These are phyloP conservation scores for Pontoporia blainvillei DNA, from an alignment of 2,113 vertebrate species.

Conservation along the genomic window DNA sequence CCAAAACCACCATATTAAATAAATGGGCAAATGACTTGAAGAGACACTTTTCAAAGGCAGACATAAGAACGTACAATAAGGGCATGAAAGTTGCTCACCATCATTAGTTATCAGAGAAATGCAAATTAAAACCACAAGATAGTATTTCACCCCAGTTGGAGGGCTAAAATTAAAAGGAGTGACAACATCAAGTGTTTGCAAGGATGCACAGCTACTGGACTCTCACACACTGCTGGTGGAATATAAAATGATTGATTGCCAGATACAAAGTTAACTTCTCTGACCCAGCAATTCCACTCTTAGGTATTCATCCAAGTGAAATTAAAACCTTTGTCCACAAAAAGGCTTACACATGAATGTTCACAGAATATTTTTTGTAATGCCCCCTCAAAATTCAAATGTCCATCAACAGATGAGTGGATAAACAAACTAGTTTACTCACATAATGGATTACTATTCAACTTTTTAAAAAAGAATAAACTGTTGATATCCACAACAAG, in stretches of 20 bases:
- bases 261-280: constrained; percentile 13
- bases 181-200: neutral
- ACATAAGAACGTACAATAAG: neutral
- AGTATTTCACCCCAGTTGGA: neutral
- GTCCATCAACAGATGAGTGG: neutral
- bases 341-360: neutral
- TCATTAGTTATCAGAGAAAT: neutral
- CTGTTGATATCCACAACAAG: neutral
- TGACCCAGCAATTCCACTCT: neutral
- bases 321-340: neutral
- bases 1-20: neutral
- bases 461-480: neutral
- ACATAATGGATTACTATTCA: neutral
- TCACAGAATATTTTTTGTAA: neutral
- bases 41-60: constrained; percentile 21
- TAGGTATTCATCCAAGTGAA: neutral
- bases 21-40: neutral
- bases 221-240: neutral
- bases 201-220: neutral
- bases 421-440: neutral
- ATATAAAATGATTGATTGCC: neutral
- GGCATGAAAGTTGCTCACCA: neutral
- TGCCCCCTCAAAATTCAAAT: neutral
- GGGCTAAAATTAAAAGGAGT: neutral
- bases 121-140: neutral